Base-by-base conservation (phyloP, 2,113 vertebrate species). In the Pangasianodon gigas region DNA sequence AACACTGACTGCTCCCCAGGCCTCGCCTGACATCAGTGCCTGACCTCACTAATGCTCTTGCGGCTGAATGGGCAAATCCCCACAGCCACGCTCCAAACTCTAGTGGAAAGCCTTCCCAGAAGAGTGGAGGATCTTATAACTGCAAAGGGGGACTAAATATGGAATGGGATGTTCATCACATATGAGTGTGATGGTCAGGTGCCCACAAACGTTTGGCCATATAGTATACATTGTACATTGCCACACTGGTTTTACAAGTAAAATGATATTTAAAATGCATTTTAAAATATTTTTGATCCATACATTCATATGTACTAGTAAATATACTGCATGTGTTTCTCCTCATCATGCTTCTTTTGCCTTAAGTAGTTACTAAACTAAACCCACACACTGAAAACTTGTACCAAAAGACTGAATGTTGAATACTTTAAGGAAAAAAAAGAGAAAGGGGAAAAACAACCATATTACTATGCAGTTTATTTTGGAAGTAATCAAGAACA, bases 401-500 rank as follows among this genome's bases (percentile, higher is more conserved):
- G 21, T 9, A 18, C 52, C 48, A 83, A 83, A 83, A 41, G 54
- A 32, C 51, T 82, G 41, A 77, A 77, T 77, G 26, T 26, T 44
- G 37, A 44, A 75, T 75, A n/a, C 29, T 84, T 85, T 67, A 65
- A 85, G 6, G 67, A 44, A 24, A 67, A 80, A 81, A 51, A 56
- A 2, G 21, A n/a, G 32, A 67, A 67, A 26, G 14, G 3, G 0
- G 14, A 41, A 58, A 32, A n/a, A 51, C 80, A 74, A 62, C 65
- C 80, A 48, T 48, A 51, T 29, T 21, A 44, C 79, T n/a, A 37
- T 7, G 69, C 29, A 85, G 41, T 77, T 62, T 85, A 77, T 77
- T 85, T 62, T 77, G 69, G 88, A 85, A 48, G 62, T 1, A 51
- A 32, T 86, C 62, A 69, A 52, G 37, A 1, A 69, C 41, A 62